Base-by-base conservation (phyloP, 2,113 vertebrate species). In the Cichladusa arquata region DNA sequence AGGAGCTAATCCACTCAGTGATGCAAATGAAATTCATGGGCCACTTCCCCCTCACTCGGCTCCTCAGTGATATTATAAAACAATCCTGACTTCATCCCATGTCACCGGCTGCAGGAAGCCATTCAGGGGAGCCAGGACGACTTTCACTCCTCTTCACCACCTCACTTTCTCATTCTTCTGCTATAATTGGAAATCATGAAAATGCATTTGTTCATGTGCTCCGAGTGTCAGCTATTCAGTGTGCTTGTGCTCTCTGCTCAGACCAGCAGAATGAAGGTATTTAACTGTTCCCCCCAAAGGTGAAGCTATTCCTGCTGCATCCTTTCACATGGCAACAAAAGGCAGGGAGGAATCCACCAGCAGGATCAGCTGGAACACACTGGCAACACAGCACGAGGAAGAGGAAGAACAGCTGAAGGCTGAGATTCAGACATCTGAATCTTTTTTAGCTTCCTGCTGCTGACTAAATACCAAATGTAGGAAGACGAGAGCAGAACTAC, bases 1-100 rank as follows among this genome's bases (percentile, higher is more conserved):
- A 94, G 93, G 88, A 96, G 86, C 96, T 94, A 80, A 96, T 88
- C 92, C 95, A 92, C 95, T 94, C 95, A 56, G 94, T 91, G 95
- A 94, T 95, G 95, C 92, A 92, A 95, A 93, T 95, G 56, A 26
- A 78, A 86, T 47, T 70, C 91, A 86, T 88, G 94, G 95, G 94
- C 95, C 85, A 67, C 96, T 86, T 93, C 93, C 96, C 94, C 93
- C 95, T 97, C 95, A 88, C 95, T 94, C 74, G 26, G 93, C 91
- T 92, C 62, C 91, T 69, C 5, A 8, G 66, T 44, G 81, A 50
- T 76, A 82, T 89, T 82, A 48, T 38, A 82, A 71, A 94, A 71
- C 81, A 62, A 38, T 45, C 79, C 93, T 92, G 94, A 77, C 90
- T 91, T 79, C 93, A 76, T 19, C 5, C 89, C 28, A 33, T 90